Evolutionary conservation across 2,888 invertebrate genomes (phyloP), one percentile per base, ranked within the genome.

Genomic region (Microctonus brassicae): DNA sequence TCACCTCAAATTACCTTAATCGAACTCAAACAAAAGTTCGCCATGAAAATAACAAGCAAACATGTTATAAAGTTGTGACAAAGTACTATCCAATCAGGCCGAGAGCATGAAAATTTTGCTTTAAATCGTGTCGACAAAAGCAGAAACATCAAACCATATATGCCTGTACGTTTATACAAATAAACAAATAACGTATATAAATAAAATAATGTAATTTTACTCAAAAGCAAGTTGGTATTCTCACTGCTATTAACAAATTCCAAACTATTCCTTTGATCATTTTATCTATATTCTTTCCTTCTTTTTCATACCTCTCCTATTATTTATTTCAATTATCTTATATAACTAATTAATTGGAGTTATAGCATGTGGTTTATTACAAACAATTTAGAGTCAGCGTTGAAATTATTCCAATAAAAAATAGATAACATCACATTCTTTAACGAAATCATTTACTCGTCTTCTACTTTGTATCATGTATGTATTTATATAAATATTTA

Each of bases 261-360:
- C 53, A 22, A 52, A 69, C 55, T 58, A n/a, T 60, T 55, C 42
- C 20, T 26, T 29, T 24, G 33, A 53, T 20, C 42, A 65, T 26
- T n/a, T 20, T 20, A 2, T 34, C 17, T n/a, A 7, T 55, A 55
- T 7, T 55, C 55, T 20, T 9, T 24, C 22, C 20, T 20, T 29
- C 13, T 13, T 42, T 63, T 26, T 24, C 9, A 6, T 20, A 53
- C 10, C n/a, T 64, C 26, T 10, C 64, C 62, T 34, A n/a, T n/a
- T 17, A 7, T 39, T 17, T 11, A 39, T 24, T 24, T 42, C 7
- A 52, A 34, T 47, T 26, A 57, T 67, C 60, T 47, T 52, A 33
- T 70, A 64, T 47, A 70, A 70, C 60, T 70, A 60, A 58, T 58
- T 70, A 70, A 70, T 70, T 70, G 10, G 1, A 70, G 58, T 58